Evolutionary conservation across 1,140 invertebrate genomes (phyloP), one percentile per base, ranked within the genome.

Genomic region (Whitmania pigra): DNA sequence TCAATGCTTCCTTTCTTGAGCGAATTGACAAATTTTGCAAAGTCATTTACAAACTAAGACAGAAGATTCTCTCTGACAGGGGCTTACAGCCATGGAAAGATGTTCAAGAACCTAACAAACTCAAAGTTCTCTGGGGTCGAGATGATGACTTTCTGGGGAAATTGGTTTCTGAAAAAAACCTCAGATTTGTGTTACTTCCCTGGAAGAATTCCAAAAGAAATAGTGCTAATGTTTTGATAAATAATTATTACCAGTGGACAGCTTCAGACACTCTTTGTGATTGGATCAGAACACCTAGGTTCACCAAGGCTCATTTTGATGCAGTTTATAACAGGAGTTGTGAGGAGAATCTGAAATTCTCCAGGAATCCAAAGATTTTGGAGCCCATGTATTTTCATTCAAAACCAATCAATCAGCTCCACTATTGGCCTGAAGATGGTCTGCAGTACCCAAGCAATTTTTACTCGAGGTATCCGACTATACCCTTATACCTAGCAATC

Each of bases 391-490:
- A 74, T 49, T 68, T 74, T 63, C 69, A 74, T 53, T 69, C 53
- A 25, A 74, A 72, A 53, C 73, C 73, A 18, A 72, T 74, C 73
- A 74, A 74, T 36, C 22, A 43, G 31, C n/a, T 49, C 25, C 57
- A 74, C 70, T 74, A 74, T 36, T 74, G 73, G 73, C 73, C 73
- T 18, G 53, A 74, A 53, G 53, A 71, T 27, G 73, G 73, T n/a
- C 67, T 68, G n/a, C 49, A 69, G 17, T 74, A 74, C 63, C 73
- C 73, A 20, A 25, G 40, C 36, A 13, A n/a, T 36, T 74, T 72
- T 63, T 74, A 67, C 60, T 27, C 22, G 25, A 25, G n/a, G 17
- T 70, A 43, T 15, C 73, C 73, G 29, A 55, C 36, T 13, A 18
- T 43, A 25, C 22, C 71, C 13, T 40, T 74, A 17, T 74, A 74